Evolutionary conservation across 1,140 invertebrate species (phyloP).

Genomic region (Lanistes nyassanus): DNA sequence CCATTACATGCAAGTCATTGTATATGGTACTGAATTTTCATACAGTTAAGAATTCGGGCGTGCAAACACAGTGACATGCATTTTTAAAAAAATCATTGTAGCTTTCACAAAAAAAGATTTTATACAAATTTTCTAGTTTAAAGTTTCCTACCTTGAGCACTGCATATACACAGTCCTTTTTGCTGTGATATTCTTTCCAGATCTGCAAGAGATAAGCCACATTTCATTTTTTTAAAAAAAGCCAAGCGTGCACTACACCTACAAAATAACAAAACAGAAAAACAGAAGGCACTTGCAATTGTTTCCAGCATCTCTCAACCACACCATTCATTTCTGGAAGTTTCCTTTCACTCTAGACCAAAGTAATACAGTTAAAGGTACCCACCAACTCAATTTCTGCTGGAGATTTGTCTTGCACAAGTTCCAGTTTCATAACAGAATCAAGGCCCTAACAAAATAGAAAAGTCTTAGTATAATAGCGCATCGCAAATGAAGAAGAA

Average conservation of each 20-base stretch:
- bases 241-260: not conserved
- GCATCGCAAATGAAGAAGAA: too few relatives aligned
- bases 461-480: not conserved
- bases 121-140: not conserved
- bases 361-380: not conserved
- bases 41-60: not conserved
- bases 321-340: not conserved
- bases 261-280: too few relatives aligned
- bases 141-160: conserved; percentile 42
- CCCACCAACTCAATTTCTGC: conserved; percentile 75
- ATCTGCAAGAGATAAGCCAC: conserved; percentile 36
- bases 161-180: conserved; percentile 48
- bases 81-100: not conserved
- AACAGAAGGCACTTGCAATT: too few relatives aligned
- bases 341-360: not conserved
- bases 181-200: conserved; percentile 45
- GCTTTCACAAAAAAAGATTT: not conserved
- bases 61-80: not conserved
- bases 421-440: conserved; percentile 83
- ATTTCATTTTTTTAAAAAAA: conserved; percentile 6
- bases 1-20: too few relatives aligned
- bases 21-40: too few relatives aligned
- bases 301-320: not conserved
- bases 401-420: conserved; percentile 78
- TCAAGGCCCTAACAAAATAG: conserved; percentile 45